phyloP scores from a whole-genome alignment of 2,113 vertebrate species.

The Anser cygnoides region DNA sequence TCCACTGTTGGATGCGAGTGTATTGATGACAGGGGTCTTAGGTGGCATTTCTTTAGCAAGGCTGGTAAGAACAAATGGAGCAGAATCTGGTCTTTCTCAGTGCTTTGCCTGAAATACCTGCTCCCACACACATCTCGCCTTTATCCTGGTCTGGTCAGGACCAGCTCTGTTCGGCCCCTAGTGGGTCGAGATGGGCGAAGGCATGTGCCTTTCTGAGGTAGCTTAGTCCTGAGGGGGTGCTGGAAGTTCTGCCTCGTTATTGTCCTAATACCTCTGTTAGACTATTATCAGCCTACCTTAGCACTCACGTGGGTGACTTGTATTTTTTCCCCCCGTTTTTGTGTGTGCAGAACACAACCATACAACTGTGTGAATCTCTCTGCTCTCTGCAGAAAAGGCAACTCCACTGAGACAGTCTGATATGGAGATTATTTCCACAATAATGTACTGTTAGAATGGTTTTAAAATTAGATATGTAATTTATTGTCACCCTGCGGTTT shows the following conservation, averaged over 20 bases:
- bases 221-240: background rate
- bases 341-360: background rate
- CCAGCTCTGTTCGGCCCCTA: background rate
- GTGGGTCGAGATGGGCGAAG: background rate
- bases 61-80: background rate
- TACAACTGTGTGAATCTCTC: rapidly evolving
- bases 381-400: background rate
- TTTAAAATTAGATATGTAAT: background rate
- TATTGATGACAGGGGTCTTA: background rate
- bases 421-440: conserved; percentile 4
- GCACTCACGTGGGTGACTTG: background rate
- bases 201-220: background rate
- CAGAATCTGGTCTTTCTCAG: rapidly evolving
- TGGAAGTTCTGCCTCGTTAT: background rate
- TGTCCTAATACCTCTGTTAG: background rate
- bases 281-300: background rate
- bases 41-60: background rate
- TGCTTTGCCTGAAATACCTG: background rate
- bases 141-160: background rate
- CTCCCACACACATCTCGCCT: background rate
- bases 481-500: conserved; percentile 3
- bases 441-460: background rate
- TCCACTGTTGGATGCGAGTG: background rate
- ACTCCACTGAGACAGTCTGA: background rate
- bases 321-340: background rate